Evolutionary conservation across 2,888 invertebrate species (phyloP).

Genomic region (Molorchus minor): DNA sequence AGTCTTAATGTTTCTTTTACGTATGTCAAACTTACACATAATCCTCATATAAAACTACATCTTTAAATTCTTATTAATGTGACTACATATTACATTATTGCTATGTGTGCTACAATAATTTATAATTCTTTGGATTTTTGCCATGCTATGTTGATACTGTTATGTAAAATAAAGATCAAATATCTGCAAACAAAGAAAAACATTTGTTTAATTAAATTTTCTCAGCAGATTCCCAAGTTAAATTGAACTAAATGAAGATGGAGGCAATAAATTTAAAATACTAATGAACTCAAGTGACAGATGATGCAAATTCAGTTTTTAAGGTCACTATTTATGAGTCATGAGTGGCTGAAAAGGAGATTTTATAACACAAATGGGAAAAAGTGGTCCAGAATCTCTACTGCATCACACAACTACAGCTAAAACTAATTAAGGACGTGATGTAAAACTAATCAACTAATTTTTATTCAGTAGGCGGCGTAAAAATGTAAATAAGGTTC

Average conservation of each 20-base stretch:
- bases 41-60: conserved; percentile 40
- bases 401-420: neutral
- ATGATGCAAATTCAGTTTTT: conserved; percentile 48
- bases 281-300: conserved; percentile 34
- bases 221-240: neutral
- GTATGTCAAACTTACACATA: conserved; percentile 37
- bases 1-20: conserved; percentile 47
- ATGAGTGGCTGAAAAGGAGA: conserved; percentile 36
- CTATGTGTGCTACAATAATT: conserved; percentile 25
- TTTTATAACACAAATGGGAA: conserved; percentile 17
- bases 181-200: conserved; percentile 31
- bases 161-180: conserved; percentile 13
- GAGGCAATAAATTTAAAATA: conserved; percentile 27
- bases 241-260: conserved; percentile 24
- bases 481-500: conserved; percentile 24
- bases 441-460: conserved; percentile 21
- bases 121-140: conserved; percentile 29
- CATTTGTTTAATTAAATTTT: conserved; percentile 16
- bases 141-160: conserved; percentile 30
- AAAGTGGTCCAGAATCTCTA: conserved; percentile 7
- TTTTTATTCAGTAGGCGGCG: conserved; percentile 16
- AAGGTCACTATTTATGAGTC: conserved; percentile 49
- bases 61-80: conserved; percentile 37
- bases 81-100: conserved; percentile 27
- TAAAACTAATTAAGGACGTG: conserved; percentile 14